A percentile compares a stretch with the other conserved stretches of the same genome.
Evolutionary conservation across 2,888 invertebrate genomes (phyloP).

Genomic region (Protophormia terraenovae): DNA sequence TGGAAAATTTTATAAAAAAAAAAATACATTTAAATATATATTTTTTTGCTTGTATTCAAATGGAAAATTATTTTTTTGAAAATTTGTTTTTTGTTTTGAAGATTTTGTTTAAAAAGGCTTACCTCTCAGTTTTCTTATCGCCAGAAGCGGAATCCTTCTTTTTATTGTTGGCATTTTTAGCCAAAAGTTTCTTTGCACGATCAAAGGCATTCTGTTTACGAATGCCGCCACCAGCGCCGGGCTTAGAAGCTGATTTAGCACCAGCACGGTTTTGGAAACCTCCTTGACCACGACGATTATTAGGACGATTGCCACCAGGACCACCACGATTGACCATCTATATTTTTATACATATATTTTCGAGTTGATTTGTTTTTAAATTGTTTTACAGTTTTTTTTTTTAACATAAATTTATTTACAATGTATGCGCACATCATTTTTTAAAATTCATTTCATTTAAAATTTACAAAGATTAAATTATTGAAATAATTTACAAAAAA

Average conservation of each 20-base stretch:
- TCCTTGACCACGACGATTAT: constrained; percentile 78
- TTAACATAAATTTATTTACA: neutral
- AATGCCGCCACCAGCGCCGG: constrained; percentile 81
- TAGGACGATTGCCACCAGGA: constrained; percentile 77
- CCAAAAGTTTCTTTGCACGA: constrained; percentile 82
- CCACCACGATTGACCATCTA: constrained; percentile 82
- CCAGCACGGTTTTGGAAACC: constrained; percentile 81
- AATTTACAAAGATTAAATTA: neutral
- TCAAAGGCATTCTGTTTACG: constrained; percentile 82
- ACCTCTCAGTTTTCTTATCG: constrained; percentile 82
- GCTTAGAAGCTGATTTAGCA: constrained; percentile 79
- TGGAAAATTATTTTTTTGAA: constrained; percentile 67
- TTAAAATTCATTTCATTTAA: too few relatives aligned
- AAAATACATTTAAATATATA: constrained; percentile 58
- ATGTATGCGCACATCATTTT: constrained; percentile 19
- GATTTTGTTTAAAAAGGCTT: constrained; percentile 79
- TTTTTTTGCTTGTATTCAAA: constrained; percentile 44
- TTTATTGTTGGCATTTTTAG: constrained; percentile 82
- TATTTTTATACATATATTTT: constrained; percentile 54
- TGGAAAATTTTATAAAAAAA: constrained; percentile 47
- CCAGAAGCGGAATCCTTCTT: constrained; percentile 82
- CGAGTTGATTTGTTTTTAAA: neutral
- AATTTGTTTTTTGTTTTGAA: constrained; percentile 71
- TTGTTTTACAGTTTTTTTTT: neutral
- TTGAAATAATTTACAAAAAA: constrained; percentile 21